Evolutionary conservation across 2,113 vertebrate genomes (phyloP).

Genomic region (Colinus virginianus): DNA sequence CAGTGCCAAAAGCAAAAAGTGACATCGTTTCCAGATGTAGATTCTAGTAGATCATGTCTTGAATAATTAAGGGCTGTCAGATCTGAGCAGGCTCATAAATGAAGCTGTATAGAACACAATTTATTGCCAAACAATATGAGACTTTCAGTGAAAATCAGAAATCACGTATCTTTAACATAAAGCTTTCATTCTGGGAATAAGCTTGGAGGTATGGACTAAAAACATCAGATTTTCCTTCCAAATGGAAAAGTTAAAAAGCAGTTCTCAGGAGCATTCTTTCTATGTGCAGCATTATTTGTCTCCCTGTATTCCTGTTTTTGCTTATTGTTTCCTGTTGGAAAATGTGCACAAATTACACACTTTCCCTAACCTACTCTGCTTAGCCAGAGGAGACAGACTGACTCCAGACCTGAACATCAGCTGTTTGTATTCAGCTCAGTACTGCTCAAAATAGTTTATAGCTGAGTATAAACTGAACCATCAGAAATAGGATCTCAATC

Average conservation of each 20-base stretch:
- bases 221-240: slow-evolving; percentile 29
- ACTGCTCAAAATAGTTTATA: slow-evolving; percentile 74
- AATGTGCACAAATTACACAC: not conserved
- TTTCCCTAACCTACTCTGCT: not conserved
- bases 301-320: not conserved
- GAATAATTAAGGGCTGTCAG: slow-evolving; percentile 71
- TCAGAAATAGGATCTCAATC: slow-evolving; percentile 71
- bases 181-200: slow-evolving; percentile 18
- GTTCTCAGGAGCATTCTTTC: not conserved
- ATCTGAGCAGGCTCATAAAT: slow-evolving; percentile 61
- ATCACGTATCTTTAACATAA: slow-evolving; percentile 10
- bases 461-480: slow-evolving; percentile 68
- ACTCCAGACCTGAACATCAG: slow-evolving; percentile 65
- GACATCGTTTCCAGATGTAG: slow-evolving; percentile 74
- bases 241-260: not conserved
- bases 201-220: slow-evolving; percentile 14
- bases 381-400: slow-evolving; percentile 51
- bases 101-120: slow-evolving; percentile 55
- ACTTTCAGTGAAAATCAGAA: slow-evolving; percentile 51
- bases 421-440: slow-evolving; percentile 62
- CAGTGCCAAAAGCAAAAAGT: slow-evolving; percentile 64
- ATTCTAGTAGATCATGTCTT: slow-evolving; percentile 65
- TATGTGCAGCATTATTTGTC: not conserved
- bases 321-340: slow-evolving; percentile 41
- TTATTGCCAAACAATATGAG: slow-evolving; percentile 68